phyloP scores from a whole-genome alignment of 1,140 invertebrate species.

The Drosophila asahinai region DNA sequence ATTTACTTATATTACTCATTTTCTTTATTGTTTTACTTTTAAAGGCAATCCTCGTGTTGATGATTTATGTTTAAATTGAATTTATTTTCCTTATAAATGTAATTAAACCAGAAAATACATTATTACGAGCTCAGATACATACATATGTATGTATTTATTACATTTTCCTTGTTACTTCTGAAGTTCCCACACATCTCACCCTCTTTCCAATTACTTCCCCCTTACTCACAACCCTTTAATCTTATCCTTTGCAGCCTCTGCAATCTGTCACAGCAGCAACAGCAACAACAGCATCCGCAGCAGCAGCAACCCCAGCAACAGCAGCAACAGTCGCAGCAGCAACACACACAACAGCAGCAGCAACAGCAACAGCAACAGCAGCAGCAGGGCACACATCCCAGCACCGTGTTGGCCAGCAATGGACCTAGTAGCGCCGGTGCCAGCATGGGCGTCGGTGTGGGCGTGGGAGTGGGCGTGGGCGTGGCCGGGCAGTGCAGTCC shows the following conservation, averaged over 20 bases:
- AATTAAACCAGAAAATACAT: background rate
- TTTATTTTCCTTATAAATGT: no score
- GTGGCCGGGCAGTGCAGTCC: constrained; percentile 73
- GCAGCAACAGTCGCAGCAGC: constrained; percentile 55
- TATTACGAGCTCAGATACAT: no score
- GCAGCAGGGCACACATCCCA: constrained; percentile 62
- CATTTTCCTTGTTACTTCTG: background rate
- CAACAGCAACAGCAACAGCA: constrained; percentile 56
- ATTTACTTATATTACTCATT: background rate
- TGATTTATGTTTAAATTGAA: no score
- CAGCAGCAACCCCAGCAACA: constrained; percentile 51
- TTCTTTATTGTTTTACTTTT: background rate
- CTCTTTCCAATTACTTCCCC: background rate
- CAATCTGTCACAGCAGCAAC: constrained; percentile 54
- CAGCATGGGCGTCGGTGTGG: constrained; percentile 66
- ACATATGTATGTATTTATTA: background rate
- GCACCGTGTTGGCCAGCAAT: constrained; percentile 79
- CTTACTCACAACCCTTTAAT: background rate
- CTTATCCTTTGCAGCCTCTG: constrained; percentile 66
- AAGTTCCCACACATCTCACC: constrained; percentile 10
- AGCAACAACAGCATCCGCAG: constrained; percentile 38
- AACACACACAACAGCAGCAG: constrained; percentile 48
- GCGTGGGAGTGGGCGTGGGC: constrained; percentile 54
- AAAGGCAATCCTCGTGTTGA: no score
- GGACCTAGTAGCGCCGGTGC: constrained; percentile 76